phyloP scores from a whole-genome alignment of 2,888 invertebrate species.

The Podabrus alpinus region DNA sequence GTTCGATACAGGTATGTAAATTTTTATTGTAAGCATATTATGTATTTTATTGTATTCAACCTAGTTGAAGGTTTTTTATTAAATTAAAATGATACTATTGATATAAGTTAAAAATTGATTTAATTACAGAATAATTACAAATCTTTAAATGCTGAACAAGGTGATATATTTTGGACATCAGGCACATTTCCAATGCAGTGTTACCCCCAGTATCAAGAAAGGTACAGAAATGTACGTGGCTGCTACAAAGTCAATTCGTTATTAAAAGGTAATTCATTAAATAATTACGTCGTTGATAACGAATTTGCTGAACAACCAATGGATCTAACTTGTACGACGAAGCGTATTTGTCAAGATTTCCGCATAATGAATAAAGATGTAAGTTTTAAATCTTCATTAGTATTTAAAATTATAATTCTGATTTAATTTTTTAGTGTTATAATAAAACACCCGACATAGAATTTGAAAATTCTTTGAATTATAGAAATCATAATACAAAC shows the following conservation, averaged over 20 bases:
- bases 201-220: background rate
- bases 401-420: background rate
- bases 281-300: background rate
- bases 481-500: background rate
- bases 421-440: background rate
- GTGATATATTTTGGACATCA: background rate
- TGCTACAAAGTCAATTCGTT: background rate
- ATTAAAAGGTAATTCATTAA: background rate
- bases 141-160: background rate
- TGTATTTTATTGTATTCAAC: too few species aligned
- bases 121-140: background rate
- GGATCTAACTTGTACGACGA: slow-evolving; percentile 29
- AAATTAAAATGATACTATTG: background rate
- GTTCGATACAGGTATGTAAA: slow-evolving; percentile 12
- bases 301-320: slow-evolving; percentile 28
- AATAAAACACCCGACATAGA: background rate
- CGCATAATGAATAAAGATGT: background rate
- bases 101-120: background rate
- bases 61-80: background rate
- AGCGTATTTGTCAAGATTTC: slow-evolving; percentile 4
- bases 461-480: background rate
- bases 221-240: background rate
- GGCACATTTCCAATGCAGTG: background rate
- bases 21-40: background rate
- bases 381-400: background rate